Percentiles rank a stretch among this genome's conserved stretches.
Evolutionary conservation across 1,140 invertebrate species (phyloP).

Genomic region (Drosophila kanapiae): DNA sequence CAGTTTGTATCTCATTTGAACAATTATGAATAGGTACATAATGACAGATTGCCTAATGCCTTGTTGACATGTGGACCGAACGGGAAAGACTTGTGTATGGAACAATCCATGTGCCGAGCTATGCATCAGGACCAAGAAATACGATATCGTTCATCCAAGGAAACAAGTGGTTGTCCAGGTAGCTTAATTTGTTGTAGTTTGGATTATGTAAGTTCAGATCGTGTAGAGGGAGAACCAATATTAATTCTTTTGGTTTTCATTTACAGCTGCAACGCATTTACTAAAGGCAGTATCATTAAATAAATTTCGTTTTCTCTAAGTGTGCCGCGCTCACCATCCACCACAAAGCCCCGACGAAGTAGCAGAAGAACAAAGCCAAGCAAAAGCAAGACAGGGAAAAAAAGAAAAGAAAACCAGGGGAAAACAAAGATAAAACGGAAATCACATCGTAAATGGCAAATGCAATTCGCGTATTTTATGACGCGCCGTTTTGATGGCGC

Average conservation of each 20-base stretch:
- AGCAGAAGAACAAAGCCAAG: constrained; percentile 55
- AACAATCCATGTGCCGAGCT: neutral
- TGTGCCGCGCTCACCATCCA: constrained; percentile 15
- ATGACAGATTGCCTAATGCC: neutral
- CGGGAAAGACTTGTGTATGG: neutral
- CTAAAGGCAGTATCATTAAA: neutral
- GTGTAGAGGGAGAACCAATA: neutral
- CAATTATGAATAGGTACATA: too few species aligned
- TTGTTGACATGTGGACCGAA: neutral
- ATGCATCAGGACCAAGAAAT: too few species aligned
- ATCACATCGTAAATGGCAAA: constrained; percentile 82
- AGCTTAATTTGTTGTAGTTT: neutral
- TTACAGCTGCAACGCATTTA: neutral
- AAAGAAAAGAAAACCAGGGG: constrained; percentile 14
- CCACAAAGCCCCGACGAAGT: constrained; percentile 44
- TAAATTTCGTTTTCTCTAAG: neutral
- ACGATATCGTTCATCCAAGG: neutral
- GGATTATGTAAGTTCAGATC: neutral
- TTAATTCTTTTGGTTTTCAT: neutral
- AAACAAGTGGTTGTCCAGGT: neutral
- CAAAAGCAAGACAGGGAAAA: constrained; percentile 33
- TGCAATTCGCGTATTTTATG: constrained; percentile 85
- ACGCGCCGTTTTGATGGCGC: constrained; percentile 78
- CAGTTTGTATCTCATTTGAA: too few species aligned
- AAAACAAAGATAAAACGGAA: constrained; percentile 51